Base-by-base conservation (phyloP, 2,797 vertebrate genomes). In the Aldrovandia affinis region DNA sequence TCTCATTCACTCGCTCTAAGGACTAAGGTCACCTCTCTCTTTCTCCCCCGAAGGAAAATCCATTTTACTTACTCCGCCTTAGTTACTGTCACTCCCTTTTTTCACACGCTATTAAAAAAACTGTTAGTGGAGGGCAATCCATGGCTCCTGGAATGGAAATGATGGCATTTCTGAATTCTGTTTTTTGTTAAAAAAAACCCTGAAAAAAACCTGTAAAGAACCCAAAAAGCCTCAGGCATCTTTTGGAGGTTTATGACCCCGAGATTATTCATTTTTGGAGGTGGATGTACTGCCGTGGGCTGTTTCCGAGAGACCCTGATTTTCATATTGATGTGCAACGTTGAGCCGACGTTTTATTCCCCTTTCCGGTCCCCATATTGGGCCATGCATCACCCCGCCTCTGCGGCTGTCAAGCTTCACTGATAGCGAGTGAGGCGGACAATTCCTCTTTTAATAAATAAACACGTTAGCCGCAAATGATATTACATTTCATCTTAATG, bases 371-470 rank as follows among this genome's bases (percentile, higher is more conserved):
- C 89, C 92, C 90, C 93, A 95, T 95, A 96, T 96, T 95, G 94
- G 93, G 95, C 95, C 94, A 95, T 96, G 95, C 92, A 96, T 96
- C 95, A 96, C 94, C 93, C 92, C 91, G 90, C 91, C 93, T 90
- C 89, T 86, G 91, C 89, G 85, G 90, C 94, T 96, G 95, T 94
- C 95, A 95, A 91, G 94, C 90, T 88, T 90, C 93, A 91, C 92
- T 93, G 93, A 95, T 94, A 96, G 92, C 93, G 92, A 93, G 90
- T 90, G 92, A 93, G 91, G 90, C 90, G 88, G 93, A 94, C 93
- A 91, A 92, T 92, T 93, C 88, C 89, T 92, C 88, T 89, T 90
- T 95, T 95, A 94, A 95, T 94, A 95, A 95, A 95, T 95, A 95
- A 95, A 95, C 94, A 93, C 91, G 90, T 92, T 89, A 87, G 89